phyloP scores from a whole-genome alignment of 1,140 invertebrate species.

The Eumaeus atala region DNA sequence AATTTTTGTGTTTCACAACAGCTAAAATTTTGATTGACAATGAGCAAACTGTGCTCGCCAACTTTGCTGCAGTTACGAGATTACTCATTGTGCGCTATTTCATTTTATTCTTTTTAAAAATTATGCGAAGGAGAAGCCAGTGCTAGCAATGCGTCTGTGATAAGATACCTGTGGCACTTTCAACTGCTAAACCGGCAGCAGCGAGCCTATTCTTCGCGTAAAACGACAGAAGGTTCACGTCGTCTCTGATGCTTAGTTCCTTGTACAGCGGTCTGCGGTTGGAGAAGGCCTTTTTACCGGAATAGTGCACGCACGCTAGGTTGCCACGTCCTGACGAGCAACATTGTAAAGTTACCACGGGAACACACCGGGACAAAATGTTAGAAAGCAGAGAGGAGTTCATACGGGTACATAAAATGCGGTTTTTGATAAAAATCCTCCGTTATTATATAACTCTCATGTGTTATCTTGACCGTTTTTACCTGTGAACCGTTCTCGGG shows the following conservation, averaged over 20 bases:
- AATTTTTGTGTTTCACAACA: no score
- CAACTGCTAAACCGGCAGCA: slow-evolving; percentile 72
- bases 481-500: slow-evolving; percentile 76
- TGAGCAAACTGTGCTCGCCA: no score
- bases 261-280: slow-evolving; percentile 81
- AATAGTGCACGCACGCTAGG: slow-evolving; percentile 85
- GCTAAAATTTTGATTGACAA: no score
- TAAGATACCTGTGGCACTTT: slow-evolving; percentile 66
- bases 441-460: not conserved
- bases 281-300: slow-evolving; percentile 83
- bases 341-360: slow-evolving; percentile 56
- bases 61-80: slow-evolving; percentile 26
- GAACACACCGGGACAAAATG: slow-evolving; percentile 47
- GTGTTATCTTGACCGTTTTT: slow-evolving; percentile 16
- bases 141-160: slow-evolving; percentile 44
- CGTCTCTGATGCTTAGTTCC: slow-evolving; percentile 78
- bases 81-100: slow-evolving; percentile 33
- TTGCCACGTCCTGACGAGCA: slow-evolving; percentile 78
- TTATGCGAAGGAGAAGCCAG: slow-evolving; percentile 59
- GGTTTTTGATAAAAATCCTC: not conserved
- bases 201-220: slow-evolving; percentile 83
- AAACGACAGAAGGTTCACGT: slow-evolving; percentile 84
- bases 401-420: slow-evolving; percentile 12
- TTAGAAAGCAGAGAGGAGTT: slow-evolving; percentile 33
- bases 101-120: slow-evolving; percentile 43